Evolutionary conservation across 2,888 invertebrate species (phyloP).

Genomic region (Disparrhopalites patrizii): DNA sequence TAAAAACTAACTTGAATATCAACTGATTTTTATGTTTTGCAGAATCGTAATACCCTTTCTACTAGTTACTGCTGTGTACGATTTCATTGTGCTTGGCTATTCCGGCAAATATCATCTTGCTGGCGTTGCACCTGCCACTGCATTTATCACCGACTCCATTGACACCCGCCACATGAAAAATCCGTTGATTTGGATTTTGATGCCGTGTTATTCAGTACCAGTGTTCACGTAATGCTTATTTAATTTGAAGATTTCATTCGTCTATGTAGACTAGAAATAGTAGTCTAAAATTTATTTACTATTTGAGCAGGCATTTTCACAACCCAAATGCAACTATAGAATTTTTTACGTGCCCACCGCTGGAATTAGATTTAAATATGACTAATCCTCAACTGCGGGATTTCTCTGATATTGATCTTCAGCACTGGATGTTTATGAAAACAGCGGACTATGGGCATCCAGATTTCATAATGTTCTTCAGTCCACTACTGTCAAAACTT

Average conservation of each 20-base stretch:
- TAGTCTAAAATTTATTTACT: not conserved
- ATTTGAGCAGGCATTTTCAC: constrained; percentile 37
- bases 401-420: constrained; percentile 28
- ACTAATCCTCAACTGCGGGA: constrained; percentile 30
- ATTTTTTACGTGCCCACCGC: constrained; percentile 42
- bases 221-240: constrained; percentile 64
- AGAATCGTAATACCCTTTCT: constrained; percentile 19
- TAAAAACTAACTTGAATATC: not conserved
- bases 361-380: constrained; percentile 24
- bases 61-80: constrained; percentile 12
- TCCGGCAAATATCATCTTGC: constrained; percentile 34
- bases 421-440: constrained; percentile 26
- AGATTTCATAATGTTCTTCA: constrained; percentile 33
- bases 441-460: constrained; percentile 21
- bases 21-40: not conserved
- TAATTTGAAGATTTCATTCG: not conserved
- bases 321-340: constrained; percentile 34
- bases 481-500: constrained; percentile 13
- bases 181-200: constrained; percentile 60
- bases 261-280: not conserved
- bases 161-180: not conserved
- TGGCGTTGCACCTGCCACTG: constrained; percentile 33
- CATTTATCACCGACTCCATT: constrained; percentile 18
- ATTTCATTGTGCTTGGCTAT: constrained; percentile 13
- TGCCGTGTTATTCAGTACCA: constrained; percentile 93